Base-by-base conservation (phyloP, 1,140 invertebrate species). In the Drosophila insularis region DNA sequence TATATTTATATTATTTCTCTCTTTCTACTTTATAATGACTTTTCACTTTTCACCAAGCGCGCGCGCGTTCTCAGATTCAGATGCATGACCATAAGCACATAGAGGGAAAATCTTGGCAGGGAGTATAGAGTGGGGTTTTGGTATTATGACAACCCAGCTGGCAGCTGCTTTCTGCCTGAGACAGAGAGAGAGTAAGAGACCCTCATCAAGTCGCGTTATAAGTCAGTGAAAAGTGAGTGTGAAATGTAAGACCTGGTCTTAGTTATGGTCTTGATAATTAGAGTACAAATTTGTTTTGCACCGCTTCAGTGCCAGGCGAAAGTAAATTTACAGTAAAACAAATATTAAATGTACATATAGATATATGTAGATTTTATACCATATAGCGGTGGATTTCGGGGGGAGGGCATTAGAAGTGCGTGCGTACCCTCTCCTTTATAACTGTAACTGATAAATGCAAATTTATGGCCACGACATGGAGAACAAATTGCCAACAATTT, bases 401-500 rank as follows among this genome's bases (percentile, higher is more conserved):
- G n/a, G 43, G 8, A 43, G 10, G 19, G 10, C 19, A 5, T 6
- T 27, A n/a, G 19, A 19, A 46, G 62, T 85, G 77, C 77, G 77
- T 81, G 68, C 13, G 35, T 37, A 37, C 11, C 11, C 37, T 40
- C 58, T 21, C 19, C 43, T 64, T n/a, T 35, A 5, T 89, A 87
- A 87, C 82, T 82, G 82, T 89, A 84, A 82, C 58, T 46, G 82
- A 89, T 87, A 78, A 78, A 78, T 89, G 84, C 84, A 89, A 80
- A 80, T 74, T 80, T 82, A 89, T 84, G 65, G 65, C 56, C 63
- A 64, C 63, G 21, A 63, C 72, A 53, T 73, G 75, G 56, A 64
- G 55, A 81, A 81, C 80, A 89, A 87, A 89, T 87, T 87, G 86
- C 82, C 65, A 74, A 77, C 84, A 87, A 89, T 87, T 87, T 89